phyloP scores from a whole-genome alignment of 2,797 vertebrate species.

The Lates japonicus region DNA sequence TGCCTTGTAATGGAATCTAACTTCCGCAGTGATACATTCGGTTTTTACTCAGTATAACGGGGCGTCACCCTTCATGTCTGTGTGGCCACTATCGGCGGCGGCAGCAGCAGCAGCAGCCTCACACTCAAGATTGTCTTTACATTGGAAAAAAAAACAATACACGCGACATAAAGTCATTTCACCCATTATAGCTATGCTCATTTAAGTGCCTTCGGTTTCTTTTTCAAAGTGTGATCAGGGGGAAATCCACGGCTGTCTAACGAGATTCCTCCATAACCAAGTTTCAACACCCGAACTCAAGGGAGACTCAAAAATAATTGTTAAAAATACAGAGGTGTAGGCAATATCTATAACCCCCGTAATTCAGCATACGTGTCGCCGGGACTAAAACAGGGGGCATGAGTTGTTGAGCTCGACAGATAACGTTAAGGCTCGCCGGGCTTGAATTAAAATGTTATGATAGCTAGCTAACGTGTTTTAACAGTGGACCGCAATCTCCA shows the following conservation, averaged over 20 bases:
- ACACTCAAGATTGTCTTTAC: conserved; percentile 23
- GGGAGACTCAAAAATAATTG: conserved; percentile 11
- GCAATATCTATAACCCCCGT: background rate
- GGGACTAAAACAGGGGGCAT: background rate
- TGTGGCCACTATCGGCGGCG: conserved; percentile 54
- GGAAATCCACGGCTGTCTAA: background rate
- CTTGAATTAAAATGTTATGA: conserved; percentile 52
- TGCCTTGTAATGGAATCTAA: conserved; percentile 78
- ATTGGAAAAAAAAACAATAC: conserved; percentile 7
- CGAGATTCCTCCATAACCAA: conserved; percentile 46
- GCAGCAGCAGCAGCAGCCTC: conserved; percentile 48
- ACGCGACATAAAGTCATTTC: conserved; percentile 9
- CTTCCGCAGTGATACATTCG: conserved; percentile 87
- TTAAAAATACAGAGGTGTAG: background rate
- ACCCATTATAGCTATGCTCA: too few relatives aligned
- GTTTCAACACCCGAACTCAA: conserved; percentile 59
- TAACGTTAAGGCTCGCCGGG: conserved; percentile 33
- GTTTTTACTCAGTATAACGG: conserved; percentile 79
- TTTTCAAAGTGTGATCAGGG: conserved; percentile 3
- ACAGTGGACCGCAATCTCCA: conserved; percentile 59
- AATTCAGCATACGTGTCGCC: background rate
- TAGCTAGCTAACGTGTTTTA: conserved; percentile 65
- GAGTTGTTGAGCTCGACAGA: background rate
- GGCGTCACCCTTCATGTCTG: conserved; percentile 86
- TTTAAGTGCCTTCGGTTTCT: conserved; percentile 37